phyloP scores from a whole-genome alignment of 2,797 vertebrate species.

The Brachyalestes nurse region DNA sequence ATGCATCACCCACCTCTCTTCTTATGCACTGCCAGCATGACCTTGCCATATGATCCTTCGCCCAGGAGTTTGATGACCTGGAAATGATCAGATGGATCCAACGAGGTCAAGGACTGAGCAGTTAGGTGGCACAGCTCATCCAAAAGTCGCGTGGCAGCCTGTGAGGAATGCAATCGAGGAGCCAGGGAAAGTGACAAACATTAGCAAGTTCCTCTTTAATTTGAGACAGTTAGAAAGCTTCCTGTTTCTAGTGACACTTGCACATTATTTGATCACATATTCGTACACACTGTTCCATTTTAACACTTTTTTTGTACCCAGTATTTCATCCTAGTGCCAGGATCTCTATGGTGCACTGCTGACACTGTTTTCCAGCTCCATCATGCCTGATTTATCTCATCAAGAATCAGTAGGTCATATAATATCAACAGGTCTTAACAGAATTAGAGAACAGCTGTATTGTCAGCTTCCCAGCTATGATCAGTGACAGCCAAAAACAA shows the following conservation, averaged over 20 bases:
- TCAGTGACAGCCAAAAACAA: neutral
- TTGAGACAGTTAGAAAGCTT: neutral
- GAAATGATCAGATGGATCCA: slow-evolving; percentile 87
- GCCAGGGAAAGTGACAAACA: slow-evolving; percentile 1
- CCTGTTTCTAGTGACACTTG: neutral
- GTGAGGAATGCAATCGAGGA: slow-evolving; percentile 14
- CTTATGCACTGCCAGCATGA: slow-evolving; percentile 87
- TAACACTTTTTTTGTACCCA: neutral
- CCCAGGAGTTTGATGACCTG: slow-evolving; percentile 85
- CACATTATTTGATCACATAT: neutral
- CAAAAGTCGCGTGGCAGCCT: slow-evolving; percentile 73
- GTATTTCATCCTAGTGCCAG: neutral
- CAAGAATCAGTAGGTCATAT: neutral
- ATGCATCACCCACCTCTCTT: slow-evolving; percentile 77
- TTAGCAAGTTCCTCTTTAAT: slow-evolving; percentile 16
- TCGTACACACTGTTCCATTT: neutral
- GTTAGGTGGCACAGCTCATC: slow-evolving; percentile 88
- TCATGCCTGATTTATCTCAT: neutral
- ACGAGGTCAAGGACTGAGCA: slow-evolving; percentile 81
- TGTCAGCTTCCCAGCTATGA: slow-evolving; percentile 1
- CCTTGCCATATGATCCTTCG: slow-evolving; percentile 89
- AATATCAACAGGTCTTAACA: neutral
- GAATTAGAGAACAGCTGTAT: slow-evolving; percentile 4
- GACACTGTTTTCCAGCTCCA: neutral
- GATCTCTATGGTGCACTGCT: neutral